phyloP scores from a whole-genome alignment of 2,113 vertebrate genomes.

The Sander vitreus region DNA sequence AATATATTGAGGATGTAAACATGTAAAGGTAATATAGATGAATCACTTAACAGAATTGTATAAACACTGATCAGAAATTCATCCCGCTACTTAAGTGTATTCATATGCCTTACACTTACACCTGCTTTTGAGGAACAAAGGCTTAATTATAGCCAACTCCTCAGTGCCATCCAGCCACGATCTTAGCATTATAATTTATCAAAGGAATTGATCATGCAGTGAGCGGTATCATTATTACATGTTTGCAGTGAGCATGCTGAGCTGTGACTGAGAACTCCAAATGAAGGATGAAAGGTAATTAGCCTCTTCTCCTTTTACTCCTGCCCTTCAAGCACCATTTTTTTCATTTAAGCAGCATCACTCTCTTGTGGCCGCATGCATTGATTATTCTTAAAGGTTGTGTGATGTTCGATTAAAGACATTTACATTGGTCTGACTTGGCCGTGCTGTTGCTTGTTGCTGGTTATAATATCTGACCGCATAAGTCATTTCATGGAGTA shows the following conservation, averaged over 20 bases:
- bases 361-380: not conserved
- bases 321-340: not conserved
- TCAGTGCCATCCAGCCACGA: conserved; percentile 19
- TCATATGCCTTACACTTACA: not conserved
- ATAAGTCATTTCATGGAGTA: conserved; percentile 9
- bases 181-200: conserved; percentile 41
- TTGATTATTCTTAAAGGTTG: conserved; percentile 39
- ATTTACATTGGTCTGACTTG: conserved; percentile 23
- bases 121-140: conserved; percentile 21
- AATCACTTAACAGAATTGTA: not conserved
- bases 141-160: conserved; percentile 31
- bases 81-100: conserved; percentile 2
- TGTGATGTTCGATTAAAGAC: conserved; percentile 35
- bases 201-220: conserved; percentile 52
- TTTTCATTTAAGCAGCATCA: not conserved
- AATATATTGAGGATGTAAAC: not conserved
- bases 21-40: not conserved
- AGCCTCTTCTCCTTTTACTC: conserved; percentile 9
- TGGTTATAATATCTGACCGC: conserved; percentile 25
- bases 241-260: conserved; percentile 46
- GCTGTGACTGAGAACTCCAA: conserved; percentile 39
- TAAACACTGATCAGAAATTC: conserved; percentile 5
- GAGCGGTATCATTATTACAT: conserved; percentile 45
- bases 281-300: conserved; percentile 64
- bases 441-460: not conserved